Conservation (phyloP, 1,140 invertebrate genomes). For the Aleiodes sp. region DNA sequence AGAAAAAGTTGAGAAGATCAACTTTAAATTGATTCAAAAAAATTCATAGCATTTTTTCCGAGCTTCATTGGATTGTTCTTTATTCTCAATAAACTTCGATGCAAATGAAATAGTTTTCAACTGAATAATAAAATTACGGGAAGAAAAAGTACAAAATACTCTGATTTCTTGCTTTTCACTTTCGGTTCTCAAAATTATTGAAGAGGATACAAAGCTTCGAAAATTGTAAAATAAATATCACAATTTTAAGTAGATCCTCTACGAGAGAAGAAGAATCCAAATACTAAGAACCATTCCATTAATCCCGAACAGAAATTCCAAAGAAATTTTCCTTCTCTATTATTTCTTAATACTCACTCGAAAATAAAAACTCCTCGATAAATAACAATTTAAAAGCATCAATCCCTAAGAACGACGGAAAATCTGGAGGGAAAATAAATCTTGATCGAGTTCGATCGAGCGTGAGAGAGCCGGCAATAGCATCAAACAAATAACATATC, state of each 20-base stretch:
- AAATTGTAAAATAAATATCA: neutral
- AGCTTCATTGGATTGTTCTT: too few relatives aligned
- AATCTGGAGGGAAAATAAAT: slow-evolving; percentile 33
- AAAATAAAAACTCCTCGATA: neutral
- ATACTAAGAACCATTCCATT: neutral
- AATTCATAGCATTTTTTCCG: too few relatives aligned
- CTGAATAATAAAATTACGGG: too few relatives aligned
- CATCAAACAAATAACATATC: slow-evolving; percentile 16
- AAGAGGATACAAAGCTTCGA: too few relatives aligned
- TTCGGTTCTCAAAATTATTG: neutral
- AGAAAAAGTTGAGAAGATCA: too few relatives aligned
- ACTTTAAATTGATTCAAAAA: too few relatives aligned
- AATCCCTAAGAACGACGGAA: neutral
- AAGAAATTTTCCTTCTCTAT: neutral
- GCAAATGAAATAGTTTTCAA: too few relatives aligned
- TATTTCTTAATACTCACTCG: neutral
- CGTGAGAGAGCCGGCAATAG: slow-evolving; percentile 33
- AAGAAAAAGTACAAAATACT: too few relatives aligned
- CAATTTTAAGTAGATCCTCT: neutral
- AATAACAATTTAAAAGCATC: neutral
- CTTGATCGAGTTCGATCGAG: slow-evolving; percentile 50
- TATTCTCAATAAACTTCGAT: too few relatives aligned
- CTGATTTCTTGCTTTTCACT: too few relatives aligned
- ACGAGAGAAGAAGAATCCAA: neutral
- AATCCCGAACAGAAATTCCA: neutral